Conservation (phyloP, 2,797 vertebrate genomes). For the Odontamblyopus lacepedii region DNA sequence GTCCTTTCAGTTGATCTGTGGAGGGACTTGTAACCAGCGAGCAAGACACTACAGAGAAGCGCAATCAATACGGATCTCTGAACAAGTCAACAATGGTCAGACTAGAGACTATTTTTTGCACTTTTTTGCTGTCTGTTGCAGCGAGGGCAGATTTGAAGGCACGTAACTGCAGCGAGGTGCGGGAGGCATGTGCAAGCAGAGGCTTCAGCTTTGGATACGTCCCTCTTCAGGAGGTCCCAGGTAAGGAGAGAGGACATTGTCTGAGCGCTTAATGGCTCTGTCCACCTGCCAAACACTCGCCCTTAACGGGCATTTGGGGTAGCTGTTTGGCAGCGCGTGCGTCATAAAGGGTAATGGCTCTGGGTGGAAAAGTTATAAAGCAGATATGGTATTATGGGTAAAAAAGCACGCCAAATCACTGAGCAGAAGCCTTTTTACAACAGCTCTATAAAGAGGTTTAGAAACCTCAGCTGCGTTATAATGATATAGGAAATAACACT, state of each 20-base stretch:
- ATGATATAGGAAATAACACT: constrained; percentile 1
- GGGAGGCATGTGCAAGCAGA: constrained; percentile 82
- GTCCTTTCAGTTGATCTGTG: constrained; percentile 65
- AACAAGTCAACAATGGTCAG: constrained; percentile 71
- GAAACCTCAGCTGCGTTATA: not conserved
- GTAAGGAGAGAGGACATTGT: constrained; percentile 78
- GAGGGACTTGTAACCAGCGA: constrained; percentile 34
- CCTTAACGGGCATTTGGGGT: not conserved
- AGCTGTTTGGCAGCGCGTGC: not conserved
- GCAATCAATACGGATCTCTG: constrained; percentile 37
- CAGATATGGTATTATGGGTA: not conserved
- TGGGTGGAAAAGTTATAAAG: constrained; percentile 7
- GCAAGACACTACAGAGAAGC: constrained; percentile 47
- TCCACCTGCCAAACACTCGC: not conserved
- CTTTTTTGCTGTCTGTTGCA: constrained; percentile 75
- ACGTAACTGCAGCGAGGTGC: constrained; percentile 88
- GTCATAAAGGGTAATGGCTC: not conserved
- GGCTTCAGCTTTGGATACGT: constrained; percentile 88
- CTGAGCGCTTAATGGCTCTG: not conserved
- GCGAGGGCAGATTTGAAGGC: constrained; percentile 80
- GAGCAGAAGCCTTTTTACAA: not conserved
- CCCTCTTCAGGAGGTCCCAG: constrained; percentile 89
- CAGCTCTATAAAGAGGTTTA: not conserved
- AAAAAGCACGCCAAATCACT: constrained; percentile 14
- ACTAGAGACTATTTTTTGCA: constrained; percentile 71